A percentile compares a stretch with the other conserved stretches of the same genome.
These are phyloP conservation scores for Geopemphigus sp. DNA, from an alignment of 1,140 invertebrate genomes.

Conservation along the genomic window DNA sequence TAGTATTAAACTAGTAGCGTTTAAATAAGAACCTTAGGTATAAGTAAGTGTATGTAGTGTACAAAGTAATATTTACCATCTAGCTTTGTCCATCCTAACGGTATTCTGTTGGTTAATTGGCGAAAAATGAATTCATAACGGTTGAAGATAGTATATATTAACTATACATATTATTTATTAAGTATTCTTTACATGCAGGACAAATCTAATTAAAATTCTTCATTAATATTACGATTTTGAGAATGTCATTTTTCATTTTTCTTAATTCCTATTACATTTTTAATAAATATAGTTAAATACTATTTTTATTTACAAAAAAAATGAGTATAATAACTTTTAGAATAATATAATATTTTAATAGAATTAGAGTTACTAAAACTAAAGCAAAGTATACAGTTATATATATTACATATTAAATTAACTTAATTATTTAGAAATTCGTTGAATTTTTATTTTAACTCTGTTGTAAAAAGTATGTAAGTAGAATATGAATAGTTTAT, in stretches of 20 bases:
- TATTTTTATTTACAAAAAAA: too few species aligned
- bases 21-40: neutral
- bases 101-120: constrained; percentile 1
- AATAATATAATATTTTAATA: neutral
- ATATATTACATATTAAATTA: too few species aligned
- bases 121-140: constrained; percentile 41
- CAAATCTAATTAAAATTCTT: constrained; percentile 4
- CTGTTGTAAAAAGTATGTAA: too few species aligned
- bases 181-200: neutral
- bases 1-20: neutral
- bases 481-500: too few species aligned
- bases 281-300: neutral
- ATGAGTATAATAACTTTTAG: neutral
- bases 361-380: neutral
- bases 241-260: neutral
- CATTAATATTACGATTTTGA: neutral
- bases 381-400: too few species aligned
- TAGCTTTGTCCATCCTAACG: constrained; percentile 32
- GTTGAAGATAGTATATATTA: constrained; percentile 1
- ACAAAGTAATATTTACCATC: neutral
- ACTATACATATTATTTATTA: neutral
- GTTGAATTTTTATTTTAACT: too few species aligned
- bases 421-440: too few species aligned
- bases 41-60: neutral
- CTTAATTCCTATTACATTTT: neutral